Base-by-base conservation (phyloP, 2,113 vertebrate species). In the Dromiciops gliroides region DNA sequence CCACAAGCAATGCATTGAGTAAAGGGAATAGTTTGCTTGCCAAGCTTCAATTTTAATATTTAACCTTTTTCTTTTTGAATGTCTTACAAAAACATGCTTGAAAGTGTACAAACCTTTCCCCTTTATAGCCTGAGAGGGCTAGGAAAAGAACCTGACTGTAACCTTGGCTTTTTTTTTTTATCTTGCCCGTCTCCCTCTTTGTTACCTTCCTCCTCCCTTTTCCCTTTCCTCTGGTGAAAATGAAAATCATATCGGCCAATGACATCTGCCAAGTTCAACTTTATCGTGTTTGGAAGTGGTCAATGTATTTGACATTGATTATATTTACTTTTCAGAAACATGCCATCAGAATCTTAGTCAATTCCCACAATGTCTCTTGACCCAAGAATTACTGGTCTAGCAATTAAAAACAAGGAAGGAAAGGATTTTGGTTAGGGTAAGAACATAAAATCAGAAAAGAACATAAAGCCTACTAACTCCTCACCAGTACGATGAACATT, bases 1-100 rank as follows among this genome's bases (percentile, higher is more conserved):
- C 97, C 97, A 97, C 97, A 97, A 97, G 97, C 97, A 96, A 96
- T 95, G 97, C 97, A 94, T 67, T 95, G 96, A 97, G 97, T 98
- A 97, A 92, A 89, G 97, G 97, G 97, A 98, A 97, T 97, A 93
- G 67, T 83, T 92, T 96, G 97, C 95, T 97, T 98, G 97, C 97
- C 97, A 97, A 94, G 94, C 96, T 97, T 94, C 96, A 94, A 89
- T 95, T 97, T 97, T 97, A 97, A 92, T 96, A 97, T 97, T 97
- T 96, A 98, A 97, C 95, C 97, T 97, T 96, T 93, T 93, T 96
- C 96, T 95, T 97, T 97, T 97, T 97, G 96, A 93, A 97, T 14
- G 90, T 97, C 95, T 98, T 97, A 92, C 94, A 97, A 97, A 98
- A 98, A 97, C 96, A 98, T 92, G 95, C 94, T 97, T 96, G 96